Base-by-base conservation (phyloP, 2,888 invertebrate genomes). In the Deilephila elpenor region DNA sequence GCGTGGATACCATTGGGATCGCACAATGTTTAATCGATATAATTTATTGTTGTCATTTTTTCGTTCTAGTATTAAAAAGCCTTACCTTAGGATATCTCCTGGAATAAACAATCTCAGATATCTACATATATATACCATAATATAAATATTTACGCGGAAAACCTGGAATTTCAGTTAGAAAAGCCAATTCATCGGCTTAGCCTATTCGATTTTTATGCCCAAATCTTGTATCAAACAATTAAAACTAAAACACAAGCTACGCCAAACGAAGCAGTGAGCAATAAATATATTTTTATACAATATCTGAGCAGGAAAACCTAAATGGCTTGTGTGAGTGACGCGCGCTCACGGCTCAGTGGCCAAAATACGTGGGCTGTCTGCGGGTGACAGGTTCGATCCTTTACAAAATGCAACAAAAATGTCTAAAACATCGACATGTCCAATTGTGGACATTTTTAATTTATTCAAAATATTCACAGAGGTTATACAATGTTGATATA, bases 331-430 rank as follows among this genome's bases (percentile, higher is more conserved):
- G 29, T 71, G 71, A 71, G 44, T 60, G 71, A 59, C 60, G 59
- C 34, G 14, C 32, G 73, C 71, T 77, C 73, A 79, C 84, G 87
- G 84, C 78, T 80, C 83, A 80, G 73, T 79, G 78, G 82, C 85
- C 84, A 78, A 86, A 86, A 82, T 85, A 83, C 86, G 88, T 88
- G 83, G 88, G 88, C 78, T 79, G 60, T 56, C 78, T 83, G 82
- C 75, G 20, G 14, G 5, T 78, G 86, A 84, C 86, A 78, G 78
- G 75, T 78, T 80, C 78, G 71, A 75, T 67, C 73, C 75, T 71
- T 25, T 37, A 62, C 67, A 44, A 67, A 67, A 67, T 67, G 25
- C 19, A 37, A 67, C 51, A 67, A 67, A 67, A 67, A 67, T 67
- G 67, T 67, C 67, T 44, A 17, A 17, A 44, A 37, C 64, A 64